Conservation (phyloP, 2,888 invertebrate genomes). For the Clostera curtula region DNA sequence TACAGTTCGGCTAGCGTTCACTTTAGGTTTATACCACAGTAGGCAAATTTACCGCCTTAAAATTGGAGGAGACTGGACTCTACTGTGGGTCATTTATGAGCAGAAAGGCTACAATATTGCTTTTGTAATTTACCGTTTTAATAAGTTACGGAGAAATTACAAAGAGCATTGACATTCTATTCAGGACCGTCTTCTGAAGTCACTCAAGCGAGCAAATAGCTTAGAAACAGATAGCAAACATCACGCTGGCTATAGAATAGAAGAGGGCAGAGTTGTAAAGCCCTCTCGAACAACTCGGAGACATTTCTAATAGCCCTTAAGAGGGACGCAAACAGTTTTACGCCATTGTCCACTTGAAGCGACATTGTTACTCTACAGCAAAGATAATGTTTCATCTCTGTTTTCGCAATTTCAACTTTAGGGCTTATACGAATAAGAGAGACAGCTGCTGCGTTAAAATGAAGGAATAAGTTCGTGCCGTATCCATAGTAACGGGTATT, state of each 20-base stretch:
- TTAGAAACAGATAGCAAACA: conserved; percentile 20
- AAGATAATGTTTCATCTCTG: conserved; percentile 17
- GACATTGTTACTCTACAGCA: conserved; percentile 44
- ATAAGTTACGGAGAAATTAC: no score
- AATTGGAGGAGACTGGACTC: no score
- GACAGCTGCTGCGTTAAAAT: conserved; percentile 11
- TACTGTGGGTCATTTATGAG: no score
- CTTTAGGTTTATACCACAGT: no score
- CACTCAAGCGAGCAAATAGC: conserved; percentile 3
- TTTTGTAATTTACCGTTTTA: no score
- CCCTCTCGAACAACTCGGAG: conserved; percentile 47
- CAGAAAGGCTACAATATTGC: no score
- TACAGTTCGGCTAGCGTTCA: no score
- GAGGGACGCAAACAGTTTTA: conserved; percentile 67
- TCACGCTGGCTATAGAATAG: conserved; percentile 22
- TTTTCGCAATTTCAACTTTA: conserved; percentile 23
- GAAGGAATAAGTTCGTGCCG: conserved; percentile 48
- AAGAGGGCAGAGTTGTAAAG: conserved; percentile 26
- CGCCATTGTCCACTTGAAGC: conserved; percentile 60
- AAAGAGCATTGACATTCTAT: no score
- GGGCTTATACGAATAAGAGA: conserved; percentile 2
- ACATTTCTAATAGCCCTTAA: conserved; percentile 68
- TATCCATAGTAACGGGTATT: conserved; percentile 49
- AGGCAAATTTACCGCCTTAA: no score
- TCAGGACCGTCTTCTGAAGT: conserved; percentile 1